Evolutionary conservation across 2,888 invertebrate genomes (phyloP), one percentile per base, ranked within the genome.

Genomic region (Gisinianus flammeolus): DNA sequence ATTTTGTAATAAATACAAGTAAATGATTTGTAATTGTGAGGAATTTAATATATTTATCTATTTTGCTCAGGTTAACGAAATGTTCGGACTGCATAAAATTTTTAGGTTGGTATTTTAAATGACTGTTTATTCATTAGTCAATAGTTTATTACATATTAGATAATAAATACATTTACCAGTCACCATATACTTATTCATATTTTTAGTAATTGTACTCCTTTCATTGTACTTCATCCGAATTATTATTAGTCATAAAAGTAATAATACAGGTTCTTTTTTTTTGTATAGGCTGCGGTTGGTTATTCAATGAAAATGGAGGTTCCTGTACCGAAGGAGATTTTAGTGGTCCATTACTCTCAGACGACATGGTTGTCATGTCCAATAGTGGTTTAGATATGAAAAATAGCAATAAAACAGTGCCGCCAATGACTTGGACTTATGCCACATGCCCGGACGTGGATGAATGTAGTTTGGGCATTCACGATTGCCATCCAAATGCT

Each of bases 381-480:
- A 16, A 58, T 56, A 26, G 19, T 79, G 6, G 72, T 75, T 33
- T 52, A 12, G 26, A 6, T 44, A 44, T 16, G 12, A 44, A 4
- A 16, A 44, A 19, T 19, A 4, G 16, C 2, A 44, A 1, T 1
- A 44, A 12, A 4, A 44, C 44, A 4, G 19, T 19, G 2, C 2
- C 44, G 19, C 12, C 44, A 44, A 81, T 78, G 70, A 82, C 82
- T 33, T 97, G 97, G 96, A 94, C 96, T 0, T 97, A 97, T 85
- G 94, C 94, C 6, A 92, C 93, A 85, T 96, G 95, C 85, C 96
- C 96, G 0, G 96, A 97, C 87, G 95, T 97, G 0, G 95, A 97
- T 86, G 97, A 97, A 87, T 97, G 97, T 86, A 92, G 93, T 0
- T 90, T 97, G 10, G 93, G 93, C 0, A 88, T 96, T 30, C 94